A percentile compares a stretch with the other conserved stretches of the same genome.
phyloP scores from a whole-genome alignment of 1,140 invertebrate species.

The Globodera ellingtonae region DNA sequence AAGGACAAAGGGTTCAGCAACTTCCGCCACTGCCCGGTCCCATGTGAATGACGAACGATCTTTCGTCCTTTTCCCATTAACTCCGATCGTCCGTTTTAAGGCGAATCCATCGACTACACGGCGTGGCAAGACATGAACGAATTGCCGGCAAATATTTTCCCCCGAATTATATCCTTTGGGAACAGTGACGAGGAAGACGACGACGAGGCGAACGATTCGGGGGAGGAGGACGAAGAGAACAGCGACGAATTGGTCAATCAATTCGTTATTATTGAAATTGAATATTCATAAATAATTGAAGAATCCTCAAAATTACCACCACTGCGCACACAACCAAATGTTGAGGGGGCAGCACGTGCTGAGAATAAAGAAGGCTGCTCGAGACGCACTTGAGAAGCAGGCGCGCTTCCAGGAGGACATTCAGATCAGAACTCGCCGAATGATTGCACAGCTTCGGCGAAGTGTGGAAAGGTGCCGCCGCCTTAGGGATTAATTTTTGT shows the following conservation, averaged over 20 bases:
- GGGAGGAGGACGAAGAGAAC: constrained; percentile 5
- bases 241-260: no score
- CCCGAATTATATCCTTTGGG: constrained; percentile 57
- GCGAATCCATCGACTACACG: constrained; percentile 57
- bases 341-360: constrained; percentile 49
- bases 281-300: neutral
- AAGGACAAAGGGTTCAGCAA: constrained; percentile 42
- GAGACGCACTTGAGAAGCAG: constrained; percentile 62
- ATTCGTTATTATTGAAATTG: no score
- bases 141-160: constrained; percentile 59
- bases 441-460: constrained; percentile 51
- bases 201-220: constrained; percentile 37
- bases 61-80: neutral
- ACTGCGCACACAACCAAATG: constrained; percentile 57
- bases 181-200: constrained; percentile 57
- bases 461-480: constrained; percentile 47
- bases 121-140: constrained; percentile 65
- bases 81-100: neutral
- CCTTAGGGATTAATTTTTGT: no score
- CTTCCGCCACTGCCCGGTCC: constrained; percentile 51
- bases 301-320: neutral
- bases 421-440: constrained; percentile 55
- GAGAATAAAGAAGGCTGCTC: constrained; percentile 57
- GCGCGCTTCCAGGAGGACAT: constrained; percentile 64
- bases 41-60: constrained; percentile 45